Evolutionary conservation across 2,797 vertebrate species (phyloP).

Genomic region (Catamblyrhynchus diadema): DNA sequence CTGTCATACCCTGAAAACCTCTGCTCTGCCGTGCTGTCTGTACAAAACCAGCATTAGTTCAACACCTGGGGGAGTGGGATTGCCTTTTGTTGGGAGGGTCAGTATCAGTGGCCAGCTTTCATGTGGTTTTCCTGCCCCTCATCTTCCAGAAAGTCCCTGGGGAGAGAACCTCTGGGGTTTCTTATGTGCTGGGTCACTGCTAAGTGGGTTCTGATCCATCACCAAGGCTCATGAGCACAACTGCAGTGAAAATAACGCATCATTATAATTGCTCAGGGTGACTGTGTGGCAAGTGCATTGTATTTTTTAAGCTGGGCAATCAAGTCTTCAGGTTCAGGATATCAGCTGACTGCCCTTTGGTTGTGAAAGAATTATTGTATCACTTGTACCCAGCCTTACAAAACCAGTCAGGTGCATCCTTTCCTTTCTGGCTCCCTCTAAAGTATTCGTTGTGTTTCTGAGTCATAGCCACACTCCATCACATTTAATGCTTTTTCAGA

Average conservation of each 20-base stretch:
- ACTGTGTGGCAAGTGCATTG: neutral
- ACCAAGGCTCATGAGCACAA: neutral
- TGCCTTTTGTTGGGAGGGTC: neutral
- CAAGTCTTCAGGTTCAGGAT: neutral
- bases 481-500: neutral
- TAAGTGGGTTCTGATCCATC: neutral
- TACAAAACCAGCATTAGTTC: rapidly evolving
- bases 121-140: neutral
- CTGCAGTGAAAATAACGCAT: neutral
- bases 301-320: slow-evolving; percentile 6
- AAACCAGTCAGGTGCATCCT: slow-evolving; percentile 16
- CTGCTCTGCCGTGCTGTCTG: neutral
- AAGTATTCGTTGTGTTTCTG: neutral
- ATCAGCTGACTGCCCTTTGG: neutral
- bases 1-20: neutral
- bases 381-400: neutral
- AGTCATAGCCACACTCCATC: neutral
- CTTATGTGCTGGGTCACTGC: neutral
- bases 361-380: slow-evolving; percentile 23
- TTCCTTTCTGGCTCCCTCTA: neutral
- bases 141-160: neutral
- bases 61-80: neutral
- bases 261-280: neutral
- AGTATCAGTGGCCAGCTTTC: neutral
- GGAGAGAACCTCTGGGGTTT: neutral